Base-by-base conservation (phyloP, 2,113 vertebrate genomes). In the Baryphthengus martii region DNA sequence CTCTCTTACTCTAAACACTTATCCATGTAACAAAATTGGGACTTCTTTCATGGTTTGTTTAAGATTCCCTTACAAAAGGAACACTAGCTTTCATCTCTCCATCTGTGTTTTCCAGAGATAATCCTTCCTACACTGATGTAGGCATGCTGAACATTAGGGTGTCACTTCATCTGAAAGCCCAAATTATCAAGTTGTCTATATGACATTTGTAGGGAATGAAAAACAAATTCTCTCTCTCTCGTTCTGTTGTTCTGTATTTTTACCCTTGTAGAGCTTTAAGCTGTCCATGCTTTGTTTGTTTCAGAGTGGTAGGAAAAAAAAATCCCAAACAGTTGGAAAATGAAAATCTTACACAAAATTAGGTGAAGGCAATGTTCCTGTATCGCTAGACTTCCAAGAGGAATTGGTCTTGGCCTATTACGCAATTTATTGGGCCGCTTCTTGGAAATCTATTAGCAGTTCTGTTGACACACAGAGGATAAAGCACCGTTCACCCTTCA, bases 91-190 rank as follows among this genome's bases (percentile, higher is more conserved):
- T 93, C 93, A 91, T 95, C 72, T 73, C 71, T 88, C 88, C 59
- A 88, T 94, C 90, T 95, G 90, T 94, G 37, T 80, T 88, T 94
- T 89, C 83, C 73, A 92, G 91, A 95, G 72, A 88, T 86, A 76
- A 75, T 86, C 80, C 91, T 95, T 83, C 93, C 94, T 86, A 86
- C 93, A 77, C 65, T 17, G 80, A 70, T 77, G 52, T 86, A 77
- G 68, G 88, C 87, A 74, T 45, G 56, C 80, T 89, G 86, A 92
- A 80, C 26, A 2, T 44, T 55, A 83, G 79, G 45, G 24, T 29
- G 23, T 86, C 49, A 79, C 90, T 95, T 74, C 39, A 45, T 44
- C 49, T 77, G 68, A 88, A 93, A 88, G 75, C 79, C 86, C 73
- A 89, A 92, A 86, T 90, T 87, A 81, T 33, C 61, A 37, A 83